phyloP scores from a whole-genome alignment of 2,888 invertebrate genomes.

The Spodoptera picta region DNA sequence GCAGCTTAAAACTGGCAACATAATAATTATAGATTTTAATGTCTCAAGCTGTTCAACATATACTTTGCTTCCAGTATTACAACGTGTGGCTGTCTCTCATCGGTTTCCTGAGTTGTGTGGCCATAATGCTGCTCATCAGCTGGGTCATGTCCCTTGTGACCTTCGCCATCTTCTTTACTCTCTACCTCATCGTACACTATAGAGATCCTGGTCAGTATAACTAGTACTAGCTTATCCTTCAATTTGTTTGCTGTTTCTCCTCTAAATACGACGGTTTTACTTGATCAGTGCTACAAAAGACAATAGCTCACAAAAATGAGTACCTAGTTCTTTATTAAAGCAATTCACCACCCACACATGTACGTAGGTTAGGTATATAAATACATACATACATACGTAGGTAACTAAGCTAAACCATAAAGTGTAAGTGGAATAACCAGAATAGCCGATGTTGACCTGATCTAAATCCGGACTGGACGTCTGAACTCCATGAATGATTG shows the following conservation, averaged over 20 bases:
- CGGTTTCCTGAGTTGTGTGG: conserved; percentile 94
- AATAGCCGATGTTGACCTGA: conserved; percentile 64
- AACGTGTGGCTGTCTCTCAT: conserved; percentile 96
- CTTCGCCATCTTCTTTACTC: conserved; percentile 94
- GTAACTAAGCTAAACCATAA: too few relatives aligned
- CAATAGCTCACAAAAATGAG: too few relatives aligned
- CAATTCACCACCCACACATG: too few relatives aligned
- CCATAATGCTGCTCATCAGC: conserved; percentile 98
- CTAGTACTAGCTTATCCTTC: not conserved
- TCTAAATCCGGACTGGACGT: conserved; percentile 68
- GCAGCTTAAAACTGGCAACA: not conserved
- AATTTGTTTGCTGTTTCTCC: too few relatives aligned
- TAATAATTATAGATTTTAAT: too few relatives aligned
- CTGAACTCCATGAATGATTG: conserved; percentile 61
- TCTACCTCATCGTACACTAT: conserved; percentile 97
- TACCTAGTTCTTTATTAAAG: too few relatives aligned
- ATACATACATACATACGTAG: too few relatives aligned
- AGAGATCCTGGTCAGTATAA: conserved; percentile 93
- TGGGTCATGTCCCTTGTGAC: conserved; percentile 98
- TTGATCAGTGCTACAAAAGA: too few relatives aligned
- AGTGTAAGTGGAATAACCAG: conserved; percentile 25
- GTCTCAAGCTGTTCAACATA: not conserved
- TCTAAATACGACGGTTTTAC: too few relatives aligned
- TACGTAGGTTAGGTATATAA: too few relatives aligned
- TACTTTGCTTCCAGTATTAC: conserved; percentile 92